Evolutionary conservation across 2,888 invertebrate species (phyloP).

Genomic region (Drosophila paramelanica): DNA sequence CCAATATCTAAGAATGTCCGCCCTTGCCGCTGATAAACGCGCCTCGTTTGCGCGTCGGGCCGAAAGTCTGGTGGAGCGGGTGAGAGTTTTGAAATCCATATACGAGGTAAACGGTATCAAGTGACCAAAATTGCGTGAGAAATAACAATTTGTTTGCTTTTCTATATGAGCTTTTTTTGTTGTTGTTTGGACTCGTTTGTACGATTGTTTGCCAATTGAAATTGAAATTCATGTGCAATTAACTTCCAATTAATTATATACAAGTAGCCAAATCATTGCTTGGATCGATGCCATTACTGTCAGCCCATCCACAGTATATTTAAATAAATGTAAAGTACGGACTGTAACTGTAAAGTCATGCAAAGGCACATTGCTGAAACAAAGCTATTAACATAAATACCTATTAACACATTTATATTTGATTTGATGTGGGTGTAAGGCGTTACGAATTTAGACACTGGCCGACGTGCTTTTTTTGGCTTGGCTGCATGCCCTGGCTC

Average conservation of each 20-base stretch:
- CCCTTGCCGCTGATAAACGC: slow-evolving; percentile 81
- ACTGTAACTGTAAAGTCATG: slow-evolving; percentile 8
- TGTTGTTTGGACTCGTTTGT: slow-evolving; percentile 44
- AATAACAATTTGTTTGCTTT: slow-evolving; percentile 58
- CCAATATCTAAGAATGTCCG: slow-evolving; percentile 67
- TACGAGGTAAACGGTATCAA: slow-evolving; percentile 84
- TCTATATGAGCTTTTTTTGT: slow-evolving; percentile 16
- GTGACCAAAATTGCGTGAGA: slow-evolving; percentile 84
- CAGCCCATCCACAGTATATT: slow-evolving; percentile 6
- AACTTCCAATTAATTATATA: slow-evolving; percentile 38
- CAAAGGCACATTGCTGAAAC: neutral
- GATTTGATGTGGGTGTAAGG: slow-evolving; percentile 45
- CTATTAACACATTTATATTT: slow-evolving; percentile 41
- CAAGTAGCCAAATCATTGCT: slow-evolving; percentile 13
- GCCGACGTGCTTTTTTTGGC: slow-evolving; percentile 50
- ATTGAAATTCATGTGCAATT: slow-evolving; percentile 25
- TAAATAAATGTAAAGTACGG: slow-evolving; percentile 1
- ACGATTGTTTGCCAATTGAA: slow-evolving; percentile 20
- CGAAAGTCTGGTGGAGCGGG: slow-evolving; percentile 85
- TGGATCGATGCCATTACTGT: slow-evolving; percentile 8
- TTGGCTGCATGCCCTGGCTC: slow-evolving; percentile 51
- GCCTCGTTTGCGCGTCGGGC: slow-evolving; percentile 84
- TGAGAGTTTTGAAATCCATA: slow-evolving; percentile 85
- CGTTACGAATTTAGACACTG: slow-evolving; percentile 34
- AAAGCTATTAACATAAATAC: neutral